Evolutionary conservation across 1,140 invertebrate genomes (phyloP).

Genomic region (Drosophila melanica): DNA sequence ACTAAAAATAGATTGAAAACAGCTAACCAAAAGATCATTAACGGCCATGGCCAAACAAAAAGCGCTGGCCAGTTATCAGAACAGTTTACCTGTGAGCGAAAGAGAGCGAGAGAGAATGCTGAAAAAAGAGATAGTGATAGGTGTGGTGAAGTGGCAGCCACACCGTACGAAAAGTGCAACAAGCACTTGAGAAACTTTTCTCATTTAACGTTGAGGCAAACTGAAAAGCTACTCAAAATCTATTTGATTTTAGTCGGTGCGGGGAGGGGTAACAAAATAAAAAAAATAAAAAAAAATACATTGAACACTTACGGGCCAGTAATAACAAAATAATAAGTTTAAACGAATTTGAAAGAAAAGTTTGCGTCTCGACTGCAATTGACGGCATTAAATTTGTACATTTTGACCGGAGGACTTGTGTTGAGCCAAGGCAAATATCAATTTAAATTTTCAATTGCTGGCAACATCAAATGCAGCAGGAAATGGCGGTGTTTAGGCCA

Average conservation of each 20-base stretch:
- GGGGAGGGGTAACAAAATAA: conserved; percentile 6
- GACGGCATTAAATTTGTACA: conserved; percentile 66
- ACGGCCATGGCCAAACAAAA: conserved; percentile 31
- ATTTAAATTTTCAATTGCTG: conserved; percentile 75
- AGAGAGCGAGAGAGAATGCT: background rate
- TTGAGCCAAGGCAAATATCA: conserved; percentile 57
- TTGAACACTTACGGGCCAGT: conserved; percentile 62
- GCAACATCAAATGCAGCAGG: conserved; percentile 29
- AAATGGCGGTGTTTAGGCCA: conserved; percentile 33
- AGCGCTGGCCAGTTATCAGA: conserved; percentile 32
- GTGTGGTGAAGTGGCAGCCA: conserved; percentile 28
- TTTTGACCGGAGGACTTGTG: conserved; percentile 8
- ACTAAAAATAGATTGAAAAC: conserved; percentile 38
- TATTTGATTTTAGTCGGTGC: conserved; percentile 60
- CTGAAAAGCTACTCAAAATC: conserved; percentile 81
- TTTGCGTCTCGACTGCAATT: conserved; percentile 56
- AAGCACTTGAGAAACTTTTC: conserved; percentile 77
- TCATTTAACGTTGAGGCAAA: conserved; percentile 77
- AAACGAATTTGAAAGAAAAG: conserved; percentile 60
- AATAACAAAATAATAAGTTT: conserved; percentile 80
- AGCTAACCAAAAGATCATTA: conserved; percentile 67
- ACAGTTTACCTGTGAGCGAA: conserved; percentile 57
- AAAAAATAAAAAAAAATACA: conserved; percentile 37
- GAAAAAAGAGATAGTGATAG: background rate
- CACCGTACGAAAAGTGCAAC: conserved; percentile 67